Percentiles rank a stretch among this genome's conserved stretches.
phyloP scores from a whole-genome alignment of 2,888 invertebrate genomes.

The Amblyteles armatorius region DNA sequence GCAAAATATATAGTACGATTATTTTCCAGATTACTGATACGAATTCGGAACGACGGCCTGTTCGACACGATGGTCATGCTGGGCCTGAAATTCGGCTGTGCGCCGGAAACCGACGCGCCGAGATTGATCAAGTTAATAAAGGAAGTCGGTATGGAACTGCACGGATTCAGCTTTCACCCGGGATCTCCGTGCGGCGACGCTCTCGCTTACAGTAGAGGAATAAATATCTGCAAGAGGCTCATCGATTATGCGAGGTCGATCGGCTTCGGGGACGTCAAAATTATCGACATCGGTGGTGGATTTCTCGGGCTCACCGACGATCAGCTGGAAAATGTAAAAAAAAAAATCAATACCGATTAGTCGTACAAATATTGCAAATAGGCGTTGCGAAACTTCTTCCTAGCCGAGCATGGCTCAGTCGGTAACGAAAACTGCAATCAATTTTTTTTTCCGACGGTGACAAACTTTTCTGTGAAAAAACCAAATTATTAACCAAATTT shows the following conservation, averaged over 20 bases:
- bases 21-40: constrained; percentile 76
- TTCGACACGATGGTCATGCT: constrained; percentile 52
- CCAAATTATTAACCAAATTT: too few species aligned
- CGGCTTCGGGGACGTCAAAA: constrained; percentile 85
- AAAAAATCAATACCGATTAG: constrained; percentile 21
- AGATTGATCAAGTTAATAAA: constrained; percentile 75
- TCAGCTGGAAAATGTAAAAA: constrained; percentile 84
- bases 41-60: constrained; percentile 77
- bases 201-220: constrained; percentile 85
- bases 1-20: not conserved
- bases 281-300: constrained; percentile 88
- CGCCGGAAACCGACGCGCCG: constrained; percentile 75
- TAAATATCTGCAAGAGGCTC: constrained; percentile 85
- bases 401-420: too few species aligned
- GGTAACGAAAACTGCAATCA: too few species aligned
- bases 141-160: constrained; percentile 76
- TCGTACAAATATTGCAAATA: too few species aligned
- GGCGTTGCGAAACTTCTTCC: too few species aligned
- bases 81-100: constrained; percentile 81
- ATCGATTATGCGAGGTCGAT: constrained; percentile 85
- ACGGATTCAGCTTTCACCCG: constrained; percentile 82
- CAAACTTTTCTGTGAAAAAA: too few species aligned
- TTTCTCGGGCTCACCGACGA: constrained; percentile 85
- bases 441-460: too few species aligned
- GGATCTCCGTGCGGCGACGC: constrained; percentile 83